Base-by-base conservation (phyloP, 2,888 invertebrate species). In the Lithophane ornitopus region DNA sequence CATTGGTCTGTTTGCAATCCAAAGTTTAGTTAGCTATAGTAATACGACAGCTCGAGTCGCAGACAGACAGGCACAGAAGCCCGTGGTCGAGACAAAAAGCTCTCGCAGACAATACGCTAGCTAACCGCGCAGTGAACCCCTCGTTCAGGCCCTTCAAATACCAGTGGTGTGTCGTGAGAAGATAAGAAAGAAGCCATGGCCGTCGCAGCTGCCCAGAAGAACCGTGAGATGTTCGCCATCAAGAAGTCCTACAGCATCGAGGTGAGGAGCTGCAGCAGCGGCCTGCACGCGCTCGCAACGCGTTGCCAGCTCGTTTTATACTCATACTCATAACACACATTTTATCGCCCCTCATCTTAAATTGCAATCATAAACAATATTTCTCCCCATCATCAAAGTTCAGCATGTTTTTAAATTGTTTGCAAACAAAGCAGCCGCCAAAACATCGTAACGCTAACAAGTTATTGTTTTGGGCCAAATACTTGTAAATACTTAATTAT, bases 201-300 rank as follows among this genome's bases (percentile, higher is more conserved):
- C 96, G 98, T 98, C 92, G 98, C 98, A 94, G 98, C 98, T 94
- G 98, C 98, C 87, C 98, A 98, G 97, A 98, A 98, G 97, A 99
- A 98, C 97, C 98, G 99, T 95, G 99, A 99, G 97, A 98, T 99
- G 98, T 99, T 99, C 97, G 99, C 99, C 95, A 99, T 99, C 97
- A 99, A 99, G 97, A 99, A 99, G 95, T 99, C 99, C 88, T 99
- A 99, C 97, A 99, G 99, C 97, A 98, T 99, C 95, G 99, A 99
- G 98, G 99, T 99, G 97, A 98, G 98, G 97, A 92, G 86, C 87
- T 88, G 85, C 86, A 70, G 84, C 88, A 85, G 85, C 77, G 58
- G 75, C 78, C 77, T 68, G 76, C 78, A 77, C 76, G 75, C 78
- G 69, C 79, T 86, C 73, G 85, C 75, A 82, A 83, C 80, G 84